Conservation (phyloP, 2,888 invertebrate genomes). For the Metacarcinus magister region DNA sequence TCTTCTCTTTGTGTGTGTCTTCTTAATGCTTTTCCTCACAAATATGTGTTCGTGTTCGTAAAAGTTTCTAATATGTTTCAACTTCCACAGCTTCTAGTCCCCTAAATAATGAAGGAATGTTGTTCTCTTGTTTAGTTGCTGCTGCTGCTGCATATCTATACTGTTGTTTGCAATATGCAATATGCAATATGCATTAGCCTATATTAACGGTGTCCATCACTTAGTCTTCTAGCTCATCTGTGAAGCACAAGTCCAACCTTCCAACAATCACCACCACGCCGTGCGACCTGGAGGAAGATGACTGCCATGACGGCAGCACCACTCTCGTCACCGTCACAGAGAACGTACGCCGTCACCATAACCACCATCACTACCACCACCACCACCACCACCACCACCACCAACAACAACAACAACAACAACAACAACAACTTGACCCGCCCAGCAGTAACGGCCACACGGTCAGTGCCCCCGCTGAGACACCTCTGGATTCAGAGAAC, state of each 20-base stretch:
- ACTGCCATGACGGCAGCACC: neutral
- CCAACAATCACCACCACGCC: slow-evolving; percentile 63
- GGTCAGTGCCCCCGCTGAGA: neutral
- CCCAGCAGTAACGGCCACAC: slow-evolving; percentile 60
- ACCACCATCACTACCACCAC: neutral
- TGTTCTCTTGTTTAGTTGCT: too few species aligned
- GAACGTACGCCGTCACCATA: neutral
- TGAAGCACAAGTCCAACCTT: slow-evolving; percentile 31
- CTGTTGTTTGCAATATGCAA: neutral
- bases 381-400: neutral
- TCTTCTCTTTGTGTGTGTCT: too few species aligned
- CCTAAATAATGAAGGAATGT: too few species aligned
- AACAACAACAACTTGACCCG: neutral
- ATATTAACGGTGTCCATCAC: neutral
- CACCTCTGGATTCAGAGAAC: slow-evolving; percentile 49
- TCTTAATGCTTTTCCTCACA: too few species aligned
- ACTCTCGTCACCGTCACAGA: slow-evolving; percentile 3
- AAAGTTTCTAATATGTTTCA: too few species aligned
- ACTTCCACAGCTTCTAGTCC: too few species aligned
- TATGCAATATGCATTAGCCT: neutral
- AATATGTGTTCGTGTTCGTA: too few species aligned
- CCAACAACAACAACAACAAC: neutral
- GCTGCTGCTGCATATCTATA: too few species aligned
- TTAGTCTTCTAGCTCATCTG: slow-evolving; percentile 22
- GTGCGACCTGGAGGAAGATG: slow-evolving; percentile 5